Evolutionary conservation across 2,888 invertebrate genomes (phyloP).

Genomic region (Torymus texanus): DNA sequence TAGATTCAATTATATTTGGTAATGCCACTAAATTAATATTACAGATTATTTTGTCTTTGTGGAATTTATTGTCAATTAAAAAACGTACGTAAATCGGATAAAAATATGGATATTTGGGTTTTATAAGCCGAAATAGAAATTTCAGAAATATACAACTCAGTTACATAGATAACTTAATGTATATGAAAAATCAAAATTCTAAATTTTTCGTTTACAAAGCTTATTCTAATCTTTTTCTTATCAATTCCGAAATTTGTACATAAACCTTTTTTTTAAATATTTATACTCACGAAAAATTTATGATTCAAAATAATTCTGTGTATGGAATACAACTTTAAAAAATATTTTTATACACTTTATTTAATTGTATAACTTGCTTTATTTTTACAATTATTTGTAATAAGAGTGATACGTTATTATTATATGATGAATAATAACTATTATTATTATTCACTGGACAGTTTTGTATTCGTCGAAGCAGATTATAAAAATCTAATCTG

Average conservation of each 20-base stretch:
- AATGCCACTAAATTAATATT: constrained; percentile 27
- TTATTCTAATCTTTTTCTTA: constrained; percentile 15
- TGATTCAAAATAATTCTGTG: constrained; percentile 10
- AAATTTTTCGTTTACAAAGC: neutral
- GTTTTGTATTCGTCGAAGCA: constrained; percentile 8
- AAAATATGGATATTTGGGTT: constrained; percentile 1
- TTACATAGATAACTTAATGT: neutral
- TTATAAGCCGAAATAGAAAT: constrained; percentile 9
- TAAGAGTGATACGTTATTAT: constrained; percentile 10
- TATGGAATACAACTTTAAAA: constrained; percentile 38
- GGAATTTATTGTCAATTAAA: constrained; percentile 5
- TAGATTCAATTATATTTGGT: constrained; percentile 50
- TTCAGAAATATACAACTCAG: constrained; percentile 36
- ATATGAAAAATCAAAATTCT: neutral
- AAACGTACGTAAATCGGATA: neutral
- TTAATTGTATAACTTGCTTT: constrained; percentile 17
- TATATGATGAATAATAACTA: constrained; percentile 22
- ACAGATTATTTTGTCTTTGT: constrained; percentile 3
- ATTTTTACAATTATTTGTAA: constrained; percentile 38
- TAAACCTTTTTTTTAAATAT: constrained; percentile 7
- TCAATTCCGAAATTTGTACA: constrained; percentile 51
- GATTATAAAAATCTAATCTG: constrained; percentile 25
- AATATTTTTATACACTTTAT: constrained; percentile 43
- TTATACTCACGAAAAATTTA: constrained; percentile 36
- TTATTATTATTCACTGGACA: constrained; percentile 24